Conservation (phyloP, 1,140 invertebrate species). For the Scaptomyza pallida region DNA sequence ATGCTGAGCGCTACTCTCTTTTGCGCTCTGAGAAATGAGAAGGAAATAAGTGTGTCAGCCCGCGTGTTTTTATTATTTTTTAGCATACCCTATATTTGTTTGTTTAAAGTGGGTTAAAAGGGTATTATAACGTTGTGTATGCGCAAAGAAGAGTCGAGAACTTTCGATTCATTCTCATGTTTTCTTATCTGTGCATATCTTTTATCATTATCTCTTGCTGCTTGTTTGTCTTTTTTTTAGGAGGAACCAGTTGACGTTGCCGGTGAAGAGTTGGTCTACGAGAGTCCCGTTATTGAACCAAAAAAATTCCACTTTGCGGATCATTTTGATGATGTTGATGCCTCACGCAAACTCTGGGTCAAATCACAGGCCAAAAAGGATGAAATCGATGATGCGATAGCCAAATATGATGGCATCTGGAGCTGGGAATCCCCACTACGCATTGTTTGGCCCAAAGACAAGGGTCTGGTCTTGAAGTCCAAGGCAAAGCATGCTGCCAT, state of each 20-base stretch:
- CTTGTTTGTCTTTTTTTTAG: slow-evolving; percentile 40
- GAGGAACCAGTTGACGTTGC: slow-evolving; percentile 39
- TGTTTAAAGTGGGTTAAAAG: too few species aligned
- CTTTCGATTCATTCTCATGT: background rate
- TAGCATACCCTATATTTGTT: slow-evolving; percentile 22
- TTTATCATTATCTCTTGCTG: background rate
- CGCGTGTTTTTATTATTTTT: slow-evolving; percentile 52
- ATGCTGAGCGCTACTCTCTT: slow-evolving; percentile 10
- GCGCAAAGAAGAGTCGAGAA: background rate
- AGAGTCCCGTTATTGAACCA: slow-evolving; percentile 86
- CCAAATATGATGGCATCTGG: slow-evolving; percentile 97
- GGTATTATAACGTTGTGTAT: background rate
- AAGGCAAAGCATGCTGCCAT: slow-evolving; percentile 99
- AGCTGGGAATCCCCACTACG: slow-evolving; percentile 91
- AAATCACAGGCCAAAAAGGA: slow-evolving; percentile 97
- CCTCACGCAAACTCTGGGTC: slow-evolving; percentile 93
- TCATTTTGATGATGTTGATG: slow-evolving; percentile 92
- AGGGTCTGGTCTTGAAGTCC: slow-evolving; percentile 95
- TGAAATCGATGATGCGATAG: slow-evolving; percentile 94
- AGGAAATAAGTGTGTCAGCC: slow-evolving; percentile 46
- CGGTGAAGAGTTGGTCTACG: slow-evolving; percentile 84
- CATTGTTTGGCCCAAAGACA: slow-evolving; percentile 92
- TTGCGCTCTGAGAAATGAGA: slow-evolving; percentile 6
- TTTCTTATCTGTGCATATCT: background rate
- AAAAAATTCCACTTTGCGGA: slow-evolving; percentile 92